Evolutionary conservation across 2,797 vertebrate genomes (phyloP), one percentile per base, ranked within the genome.

Genomic region (Ctenochaetus hawaiiensis): DNA sequence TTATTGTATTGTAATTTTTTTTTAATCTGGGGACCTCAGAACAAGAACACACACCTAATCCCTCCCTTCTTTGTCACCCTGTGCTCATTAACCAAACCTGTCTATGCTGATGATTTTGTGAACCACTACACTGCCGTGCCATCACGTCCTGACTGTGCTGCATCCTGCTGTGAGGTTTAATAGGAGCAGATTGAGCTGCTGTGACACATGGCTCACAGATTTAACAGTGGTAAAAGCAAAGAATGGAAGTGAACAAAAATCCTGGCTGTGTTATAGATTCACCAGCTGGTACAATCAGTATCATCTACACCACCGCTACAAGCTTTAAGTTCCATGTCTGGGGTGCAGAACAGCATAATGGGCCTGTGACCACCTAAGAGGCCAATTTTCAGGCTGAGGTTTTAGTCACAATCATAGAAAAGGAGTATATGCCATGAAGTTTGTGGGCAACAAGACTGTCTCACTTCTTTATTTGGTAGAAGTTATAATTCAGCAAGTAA

Each of bases 171-270:
- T 44, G 62, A 78, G 65, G 22, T 68, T 78, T 85, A 88, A 94
- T 84, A 83, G 71, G 76, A 90, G 77, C 77, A 82, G 72, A 87
- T 59, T 70, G 51, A 80, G 75, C 54, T 14, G 48, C 63, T 64
- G 79, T 70, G 85, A 69, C 90, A 91, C 81, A 86, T 90, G 87
- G 78, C 77, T 64, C 61, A 41, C 54, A 75, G 82, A 60, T 82
- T 78, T 71, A 74, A 48, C 18, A 45, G 57, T 44, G 39, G 49
- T 23, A 56, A 62, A 47, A 57, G 41, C 13, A 75, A 66, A 75
- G 48, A 75, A 54, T 34, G 11, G 56, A 80, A 70, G 62, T 63
- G 20, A 78, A 60, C 30, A 22, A 23, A 67, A 54, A 59, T 54
- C 64, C 63, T 62, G 72, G 57, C 52, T 91, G 66, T 49, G 86